A percentile compares a stretch with the other conserved stretches of the same genome.
Evolutionary conservation across 92 coral and sea anemone genomes (phyloP).

Genomic region (Ricordea florida): DNA sequence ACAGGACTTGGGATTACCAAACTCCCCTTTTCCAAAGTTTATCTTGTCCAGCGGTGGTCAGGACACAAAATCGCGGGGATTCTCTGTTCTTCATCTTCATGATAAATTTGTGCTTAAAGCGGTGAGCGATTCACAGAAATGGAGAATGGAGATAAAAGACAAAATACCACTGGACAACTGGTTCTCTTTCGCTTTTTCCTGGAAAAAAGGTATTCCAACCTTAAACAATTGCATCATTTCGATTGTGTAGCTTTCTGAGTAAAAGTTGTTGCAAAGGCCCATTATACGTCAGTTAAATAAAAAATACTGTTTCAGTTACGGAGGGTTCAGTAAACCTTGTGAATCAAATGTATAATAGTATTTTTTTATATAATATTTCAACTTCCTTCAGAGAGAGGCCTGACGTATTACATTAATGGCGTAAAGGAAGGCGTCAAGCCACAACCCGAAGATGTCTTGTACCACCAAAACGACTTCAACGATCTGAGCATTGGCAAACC

Average conservation of each 20-base stretch:
- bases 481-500: constrained; percentile 12
- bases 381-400: constrained; percentile 5
- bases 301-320: too few species aligned
- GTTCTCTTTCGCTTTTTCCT: constrained; percentile 35
- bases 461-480: neutral
- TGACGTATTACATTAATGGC: constrained; percentile 12
- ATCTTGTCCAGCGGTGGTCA: constrained; percentile 22
- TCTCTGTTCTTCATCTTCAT: neutral
- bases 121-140: neutral
- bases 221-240: too few species aligned
- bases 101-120: neutral
- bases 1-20: neutral
- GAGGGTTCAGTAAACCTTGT: too few species aligned
- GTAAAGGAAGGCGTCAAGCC: neutral
- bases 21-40: constrained; percentile 2
- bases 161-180: constrained; percentile 1
- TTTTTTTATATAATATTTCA: too few species aligned
- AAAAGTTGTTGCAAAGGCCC: too few species aligned
- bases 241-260: too few species aligned
- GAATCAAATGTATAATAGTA: too few species aligned
- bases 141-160: neutral
- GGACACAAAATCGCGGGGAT: constrained; percentile 17
- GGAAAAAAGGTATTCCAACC: constrained; percentile 9
- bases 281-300: too few species aligned
- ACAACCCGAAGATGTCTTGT: neutral